phyloP scores from a whole-genome alignment of 2,797 vertebrate genomes.

The Bradypodion ventrale region DNA sequence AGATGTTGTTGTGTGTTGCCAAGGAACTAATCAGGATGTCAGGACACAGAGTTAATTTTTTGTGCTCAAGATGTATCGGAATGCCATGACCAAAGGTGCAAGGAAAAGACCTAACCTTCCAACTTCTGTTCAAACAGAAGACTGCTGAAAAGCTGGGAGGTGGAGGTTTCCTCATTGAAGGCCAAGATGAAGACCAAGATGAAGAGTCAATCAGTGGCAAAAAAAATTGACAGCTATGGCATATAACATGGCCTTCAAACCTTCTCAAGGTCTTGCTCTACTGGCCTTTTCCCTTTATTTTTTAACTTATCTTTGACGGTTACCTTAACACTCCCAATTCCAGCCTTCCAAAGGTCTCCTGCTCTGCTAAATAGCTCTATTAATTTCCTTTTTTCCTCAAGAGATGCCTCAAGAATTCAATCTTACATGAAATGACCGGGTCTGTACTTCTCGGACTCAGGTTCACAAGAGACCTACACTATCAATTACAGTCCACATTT shows the following conservation, averaged over 20 bases:
- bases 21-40: constrained; percentile 33
- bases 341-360: neutral
- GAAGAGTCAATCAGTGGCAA: neutral
- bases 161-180: neutral
- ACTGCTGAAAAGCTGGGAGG: neutral
- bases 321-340: neutral
- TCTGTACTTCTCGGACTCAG: neutral
- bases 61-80: constrained; percentile 24
- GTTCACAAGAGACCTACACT: too few relatives aligned
- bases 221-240: neutral
- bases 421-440: neutral
- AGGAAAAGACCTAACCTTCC: neutral
- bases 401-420: neutral
- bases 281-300: neutral
- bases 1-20: constrained; percentile 38
- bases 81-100: too few relatives aligned
- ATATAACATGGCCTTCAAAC: neutral
- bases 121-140: constrained; percentile 17
- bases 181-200: neutral
- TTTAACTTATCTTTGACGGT: neutral
- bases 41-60: constrained; percentile 16
- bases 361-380: neutral
- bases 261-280: neutral
- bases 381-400: too few relatives aligned
- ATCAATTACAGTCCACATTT: neutral